These are phyloP conservation scores for Agrotis ipsilon DNA, from an alignment of 2,888 invertebrate species.

Conservation along the genomic window DNA sequence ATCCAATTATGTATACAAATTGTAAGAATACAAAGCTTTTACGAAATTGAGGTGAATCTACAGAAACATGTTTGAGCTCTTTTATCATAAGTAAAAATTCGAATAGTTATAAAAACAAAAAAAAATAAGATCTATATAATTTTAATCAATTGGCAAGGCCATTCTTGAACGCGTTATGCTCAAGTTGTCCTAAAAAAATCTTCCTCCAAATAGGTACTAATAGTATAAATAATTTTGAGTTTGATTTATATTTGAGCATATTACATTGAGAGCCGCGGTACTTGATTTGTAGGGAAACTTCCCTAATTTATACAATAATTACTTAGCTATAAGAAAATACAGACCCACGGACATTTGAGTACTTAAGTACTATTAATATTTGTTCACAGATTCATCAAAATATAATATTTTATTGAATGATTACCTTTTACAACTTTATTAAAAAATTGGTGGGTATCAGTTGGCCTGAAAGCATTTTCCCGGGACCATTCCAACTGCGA, in stretches of 20 bases:
- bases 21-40: constrained; percentile 15
- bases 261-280: constrained; percentile 9
- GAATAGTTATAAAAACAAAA: constrained; percentile 26
- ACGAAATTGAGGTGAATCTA: constrained; percentile 2
- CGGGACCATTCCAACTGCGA: constrained; percentile 59
- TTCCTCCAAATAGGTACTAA: constrained; percentile 35
- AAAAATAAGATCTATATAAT: constrained; percentile 37
- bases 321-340: background rate
- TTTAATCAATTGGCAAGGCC: constrained; percentile 36
- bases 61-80: constrained; percentile 32
- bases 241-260: constrained; percentile 43
- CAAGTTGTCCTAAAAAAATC: constrained; percentile 31
- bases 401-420: constrained; percentile 28
- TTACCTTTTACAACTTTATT: constrained; percentile 58
- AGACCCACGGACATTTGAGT: constrained; percentile 9
- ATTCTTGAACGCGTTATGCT: constrained; percentile 11
- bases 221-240: constrained; percentile 27
- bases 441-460: constrained; percentile 51
- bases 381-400: constrained; percentile 22
- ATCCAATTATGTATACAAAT: background rate
- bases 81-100: constrained; percentile 6
- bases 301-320: background rate
- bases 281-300: background rate
- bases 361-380: constrained; percentile 6
- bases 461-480: constrained; percentile 34